Base-by-base conservation (phyloP, 2,888 invertebrate genomes). In the Hirtodrosophila histrioides region DNA sequence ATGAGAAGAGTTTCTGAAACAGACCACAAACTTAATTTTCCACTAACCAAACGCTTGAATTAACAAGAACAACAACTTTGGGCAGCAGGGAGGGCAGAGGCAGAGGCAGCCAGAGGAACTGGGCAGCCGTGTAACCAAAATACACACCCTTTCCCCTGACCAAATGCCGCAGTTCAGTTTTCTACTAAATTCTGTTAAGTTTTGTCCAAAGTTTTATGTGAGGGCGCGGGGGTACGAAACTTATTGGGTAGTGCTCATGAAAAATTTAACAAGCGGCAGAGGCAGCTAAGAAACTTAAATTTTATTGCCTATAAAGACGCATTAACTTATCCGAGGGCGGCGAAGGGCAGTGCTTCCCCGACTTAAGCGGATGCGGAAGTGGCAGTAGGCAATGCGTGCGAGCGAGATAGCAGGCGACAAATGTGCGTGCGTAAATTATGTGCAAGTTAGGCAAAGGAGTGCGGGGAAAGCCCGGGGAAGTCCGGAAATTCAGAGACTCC, bases 221-320 rank as follows among this genome's bases (percentile, higher is more conserved):
- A 44, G 43, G 37, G 27, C 40, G 44, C 8, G 3, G 43, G 23
- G 8, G 9, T 23, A 36, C 31, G 44, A 12, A 61, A 66, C 65
- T 73, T 66, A 73, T 77, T 68, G 72, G 74, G 43, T 39, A 48
- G 72, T 60, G 58, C 69, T 86, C 81, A 81, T 79, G 84, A 86
- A 81, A 81, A 81, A 81, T 81, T 83, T 71, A 79, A 80, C 66
- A 82, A 73, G 80, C 58, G 68, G 67, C 72, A 45, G 64, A 61
- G 60, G 73, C 53, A 65, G 64, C 61, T 39, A 60, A 63, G 77
- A 85, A 88, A 88, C 85, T 88, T 87, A 78, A 80, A 88, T 82
- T 87, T 86, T 86, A 86, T 88, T 80, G 88, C 87, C 87, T 86
- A 87, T 87, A 87, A 87, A 71, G 86, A 82, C 75, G 80, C 85